A percentile compares a stretch with the other conserved stretches of the same genome.
These are phyloP conservation scores for Polypedilum vanderplanki DNA, from an alignment of 1,140 invertebrate genomes.

Conservation along the genomic window DNA sequence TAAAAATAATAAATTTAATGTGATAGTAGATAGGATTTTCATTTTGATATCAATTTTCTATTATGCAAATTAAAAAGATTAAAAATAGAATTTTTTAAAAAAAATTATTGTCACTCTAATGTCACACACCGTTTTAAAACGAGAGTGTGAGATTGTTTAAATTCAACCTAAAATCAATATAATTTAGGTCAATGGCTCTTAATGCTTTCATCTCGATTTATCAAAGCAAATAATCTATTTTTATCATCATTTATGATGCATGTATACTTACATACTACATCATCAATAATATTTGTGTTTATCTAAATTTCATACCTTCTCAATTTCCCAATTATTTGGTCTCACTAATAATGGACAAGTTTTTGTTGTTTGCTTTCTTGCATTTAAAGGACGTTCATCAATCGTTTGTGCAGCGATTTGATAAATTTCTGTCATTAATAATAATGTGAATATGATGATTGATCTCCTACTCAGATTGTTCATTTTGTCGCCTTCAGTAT, in stretches of 20 bases:
- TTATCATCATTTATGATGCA: not conserved
- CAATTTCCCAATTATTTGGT: conserved; percentile 1
- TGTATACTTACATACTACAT: not conserved
- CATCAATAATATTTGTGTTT: not conserved
- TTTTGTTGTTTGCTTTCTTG: not conserved
- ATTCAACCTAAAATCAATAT: conserved; percentile 8
- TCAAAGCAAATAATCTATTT: not conserved
- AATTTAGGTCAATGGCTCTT: not conserved
- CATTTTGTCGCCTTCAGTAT: not conserved
- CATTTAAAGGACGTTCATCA: not conserved
- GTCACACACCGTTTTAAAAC: not conserved
- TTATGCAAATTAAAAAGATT: no score
- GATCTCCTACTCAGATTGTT: not conserved
- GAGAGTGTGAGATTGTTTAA: not conserved
- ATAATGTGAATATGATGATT: not conserved
- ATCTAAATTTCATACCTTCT: not conserved
- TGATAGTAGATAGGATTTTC: no score
- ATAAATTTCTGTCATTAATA: not conserved
- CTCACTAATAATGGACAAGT: not conserved
- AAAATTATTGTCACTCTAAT: no score
- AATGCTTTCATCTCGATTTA: not conserved
- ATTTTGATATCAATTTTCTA: no score
- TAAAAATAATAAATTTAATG: no score
- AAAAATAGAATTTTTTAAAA: no score
- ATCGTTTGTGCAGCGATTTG: not conserved